A percentile compares a stretch with the other conserved stretches of the same genome.
These are phyloP conservation scores for Diachrysia chrysitis DNA, from an alignment of 2,888 invertebrate species.

Conservation along the genomic window DNA sequence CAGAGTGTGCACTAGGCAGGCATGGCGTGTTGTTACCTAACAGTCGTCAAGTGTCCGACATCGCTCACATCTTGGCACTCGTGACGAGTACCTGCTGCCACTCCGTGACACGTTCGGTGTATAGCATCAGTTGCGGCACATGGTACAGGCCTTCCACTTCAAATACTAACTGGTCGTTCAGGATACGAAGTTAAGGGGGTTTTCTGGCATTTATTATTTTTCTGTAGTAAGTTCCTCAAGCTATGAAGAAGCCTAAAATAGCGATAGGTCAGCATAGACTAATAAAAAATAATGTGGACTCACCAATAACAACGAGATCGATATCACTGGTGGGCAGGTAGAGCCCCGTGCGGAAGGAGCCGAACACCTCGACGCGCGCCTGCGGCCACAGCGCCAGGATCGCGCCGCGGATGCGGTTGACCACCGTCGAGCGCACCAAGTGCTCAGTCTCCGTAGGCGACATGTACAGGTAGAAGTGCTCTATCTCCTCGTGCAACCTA, in stretches of 20 bases:
- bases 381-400: constrained; percentile 97
- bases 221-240: no score
- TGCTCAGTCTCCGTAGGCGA: constrained; percentile 97
- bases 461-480: constrained; percentile 98
- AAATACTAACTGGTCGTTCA: background rate
- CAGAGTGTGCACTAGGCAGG: constrained; percentile 6
- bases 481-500: constrained; percentile 98
- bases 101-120: background rate
- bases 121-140: background rate
- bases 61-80: constrained; percentile 14
- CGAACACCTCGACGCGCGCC: constrained; percentile 98
- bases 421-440: constrained; percentile 95
- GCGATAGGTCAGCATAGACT: no score
- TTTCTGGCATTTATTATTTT: background rate
- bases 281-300: no score
- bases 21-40: background rate
- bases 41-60: constrained; percentile 5
- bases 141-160: background rate
- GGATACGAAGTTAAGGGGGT: background rate
- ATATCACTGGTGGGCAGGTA: constrained; percentile 98
- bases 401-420: constrained; percentile 95
- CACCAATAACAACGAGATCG: constrained; percentile 91
- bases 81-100: background rate
- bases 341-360: constrained; percentile 98
- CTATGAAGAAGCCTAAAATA: no score